Percentiles rank a stretch among this genome's conserved stretches.
These are phyloP conservation scores for Otis tarda DNA, from an alignment of 2,113 vertebrate genomes.

Conservation along the genomic window DNA sequence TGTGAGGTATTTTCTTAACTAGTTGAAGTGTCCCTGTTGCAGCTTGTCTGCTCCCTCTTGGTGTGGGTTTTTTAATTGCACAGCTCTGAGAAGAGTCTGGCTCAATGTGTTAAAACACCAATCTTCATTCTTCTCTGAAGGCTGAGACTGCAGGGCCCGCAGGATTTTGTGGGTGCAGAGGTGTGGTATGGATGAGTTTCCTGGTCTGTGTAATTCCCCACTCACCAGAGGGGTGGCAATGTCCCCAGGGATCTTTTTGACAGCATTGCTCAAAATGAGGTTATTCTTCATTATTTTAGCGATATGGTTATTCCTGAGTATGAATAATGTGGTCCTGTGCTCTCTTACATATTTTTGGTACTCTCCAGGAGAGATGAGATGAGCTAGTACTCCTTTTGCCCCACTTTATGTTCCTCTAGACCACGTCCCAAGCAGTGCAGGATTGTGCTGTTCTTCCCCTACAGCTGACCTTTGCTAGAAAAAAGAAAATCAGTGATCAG, in stretches of 20 bases:
- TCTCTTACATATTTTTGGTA: background rate
- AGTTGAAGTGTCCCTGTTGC: background rate
- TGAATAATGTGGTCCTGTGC: background rate
- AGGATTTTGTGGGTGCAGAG: background rate
- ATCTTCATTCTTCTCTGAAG: background rate
- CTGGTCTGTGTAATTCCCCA: background rate
- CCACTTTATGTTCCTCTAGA: background rate
- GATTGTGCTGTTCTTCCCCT: background rate
- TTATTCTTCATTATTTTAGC: background rate
- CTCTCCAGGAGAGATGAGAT: background rate
- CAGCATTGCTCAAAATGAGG: background rate
- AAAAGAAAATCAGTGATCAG: background rate
- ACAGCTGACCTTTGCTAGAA: background rate
- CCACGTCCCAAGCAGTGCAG: background rate
- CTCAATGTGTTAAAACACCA: background rate
- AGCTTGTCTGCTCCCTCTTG: background rate
- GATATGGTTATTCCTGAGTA: too few relatives aligned
- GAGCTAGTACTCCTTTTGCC: background rate
- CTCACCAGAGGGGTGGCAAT: background rate
- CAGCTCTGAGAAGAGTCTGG: background rate
- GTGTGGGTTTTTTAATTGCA: background rate
- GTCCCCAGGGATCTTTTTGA: background rate
- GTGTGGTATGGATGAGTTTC: background rate
- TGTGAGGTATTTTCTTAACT: background rate
- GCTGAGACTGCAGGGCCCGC: background rate